Evolutionary conservation across 2,113 vertebrate species (phyloP), one percentile per base, ranked within the genome.

Genomic region (Misgurnus anguillicaudatus): DNA sequence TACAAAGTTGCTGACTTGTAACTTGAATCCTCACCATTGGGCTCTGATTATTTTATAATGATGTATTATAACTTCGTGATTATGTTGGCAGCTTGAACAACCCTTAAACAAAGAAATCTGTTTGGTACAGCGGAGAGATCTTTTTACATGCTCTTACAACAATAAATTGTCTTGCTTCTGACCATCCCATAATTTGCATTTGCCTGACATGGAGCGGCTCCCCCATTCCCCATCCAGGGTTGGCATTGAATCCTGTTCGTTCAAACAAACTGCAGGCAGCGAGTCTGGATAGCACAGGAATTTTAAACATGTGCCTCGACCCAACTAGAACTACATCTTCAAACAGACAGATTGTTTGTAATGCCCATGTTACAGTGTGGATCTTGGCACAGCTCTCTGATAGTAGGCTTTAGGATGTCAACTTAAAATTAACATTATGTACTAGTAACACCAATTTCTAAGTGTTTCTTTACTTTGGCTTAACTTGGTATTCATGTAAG

Each of bases 191-290:
- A 60, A 73, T 79, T 83, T 68, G 79, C 60, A 62, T 82, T 85
- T 82, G 61, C 73, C 75, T 82, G 75, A 57, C 69, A 70, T 77
- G 48, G 75, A 86, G 63, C 42, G 58, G 72, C 80, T 80, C 53
- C 66, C 45, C 71, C 62, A 51, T 73, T 65, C 73, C 55, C 17
- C 53, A 6, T 48, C 1, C 65, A 71, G 63, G 57, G 75, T 41
- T 82, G 80, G 75, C 74, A 41, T 64, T 38, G 17, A 51, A 61
- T 17, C 63, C 7, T 6, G 38, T 66, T 73, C 55, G 9, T 45
- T 80, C 82, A 83, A 81, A 84, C 79, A 85, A 85, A 82, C 53
- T 67, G 39, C 38, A 72, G 77, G 68, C 72, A 63, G 68, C 42
- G 55, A 73, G 61, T 67, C 55, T 75, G 81, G 77, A 83, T 82